Conservation (phyloP, 92 coral and sea anemone genomes). For the Ricordea florida region DNA sequence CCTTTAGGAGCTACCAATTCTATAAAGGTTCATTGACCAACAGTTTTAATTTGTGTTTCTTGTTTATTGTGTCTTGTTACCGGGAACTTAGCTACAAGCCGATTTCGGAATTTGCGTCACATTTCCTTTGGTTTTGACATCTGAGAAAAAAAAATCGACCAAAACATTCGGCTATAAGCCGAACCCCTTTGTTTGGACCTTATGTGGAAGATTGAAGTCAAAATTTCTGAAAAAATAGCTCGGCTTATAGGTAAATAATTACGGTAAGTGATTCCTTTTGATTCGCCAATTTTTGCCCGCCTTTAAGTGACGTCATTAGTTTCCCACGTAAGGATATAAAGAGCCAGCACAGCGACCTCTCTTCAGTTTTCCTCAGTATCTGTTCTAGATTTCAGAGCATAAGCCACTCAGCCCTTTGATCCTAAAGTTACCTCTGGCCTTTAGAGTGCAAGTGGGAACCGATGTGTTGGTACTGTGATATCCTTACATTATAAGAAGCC, state of each 20-base stretch:
- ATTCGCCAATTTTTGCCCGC: too few relatives aligned
- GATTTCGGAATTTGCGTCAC: constrained; percentile 3
- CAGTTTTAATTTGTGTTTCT: not conserved
- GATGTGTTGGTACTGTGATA: too few relatives aligned
- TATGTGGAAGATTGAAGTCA: not conserved
- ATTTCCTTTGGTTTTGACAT: not conserved
- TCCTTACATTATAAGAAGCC: too few relatives aligned
- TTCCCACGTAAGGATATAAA: too few relatives aligned
- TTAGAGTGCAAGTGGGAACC: too few relatives aligned
- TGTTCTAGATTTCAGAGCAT: too few relatives aligned
- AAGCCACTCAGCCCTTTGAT: too few relatives aligned
- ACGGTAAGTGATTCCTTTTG: constrained; percentile 2
- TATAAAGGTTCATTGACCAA: constrained; percentile 23
- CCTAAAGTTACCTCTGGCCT: too few relatives aligned
- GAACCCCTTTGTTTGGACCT: constrained; percentile 1
- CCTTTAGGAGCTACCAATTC: constrained; percentile 40
- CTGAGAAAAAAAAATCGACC: not conserved
- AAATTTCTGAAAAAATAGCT: constrained; percentile 14
- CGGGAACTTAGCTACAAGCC: constrained; percentile 17
- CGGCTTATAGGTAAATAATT: constrained; percentile 20
- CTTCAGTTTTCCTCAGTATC: too few relatives aligned
- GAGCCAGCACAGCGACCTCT: too few relatives aligned
- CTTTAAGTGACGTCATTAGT: too few relatives aligned
- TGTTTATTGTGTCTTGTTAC: not conserved
- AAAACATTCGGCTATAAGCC: constrained; percentile 17